Percentiles rank a stretch among this genome's conserved stretches.
Conservation (phyloP, 2,888 invertebrate species). For the Coecobrya sp. region DNA sequence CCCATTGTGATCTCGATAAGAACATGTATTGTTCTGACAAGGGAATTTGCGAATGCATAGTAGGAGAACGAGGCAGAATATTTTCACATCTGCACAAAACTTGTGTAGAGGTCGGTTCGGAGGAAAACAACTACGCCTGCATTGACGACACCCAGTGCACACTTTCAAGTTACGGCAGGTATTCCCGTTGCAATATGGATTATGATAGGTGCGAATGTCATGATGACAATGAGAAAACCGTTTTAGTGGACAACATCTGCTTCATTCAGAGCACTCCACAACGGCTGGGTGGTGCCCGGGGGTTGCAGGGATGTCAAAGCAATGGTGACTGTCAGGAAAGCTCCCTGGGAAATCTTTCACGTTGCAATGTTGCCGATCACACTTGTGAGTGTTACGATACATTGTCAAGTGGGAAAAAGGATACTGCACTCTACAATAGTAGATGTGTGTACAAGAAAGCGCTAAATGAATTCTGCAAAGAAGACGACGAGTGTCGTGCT, state of each 20-base stretch:
- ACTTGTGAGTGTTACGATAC: constrained; percentile 79
- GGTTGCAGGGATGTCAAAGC: constrained; percentile 18
- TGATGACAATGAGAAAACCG: constrained; percentile 28
- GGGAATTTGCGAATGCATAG: constrained; percentile 66
- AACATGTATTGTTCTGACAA: constrained; percentile 68
- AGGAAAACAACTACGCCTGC: constrained; percentile 63
- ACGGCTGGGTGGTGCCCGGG: neutral
- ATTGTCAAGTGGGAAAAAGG: constrained; percentile 60
- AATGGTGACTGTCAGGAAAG: constrained; percentile 48
- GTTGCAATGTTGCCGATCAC: constrained; percentile 46
- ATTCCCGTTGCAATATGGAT: constrained; percentile 71
- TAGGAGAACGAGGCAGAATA: constrained; percentile 23
- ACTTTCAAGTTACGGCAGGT: constrained; percentile 62
- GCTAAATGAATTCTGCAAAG: constrained; percentile 68
- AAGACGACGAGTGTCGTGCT: constrained; percentile 67
- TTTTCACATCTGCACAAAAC: constrained; percentile 54
- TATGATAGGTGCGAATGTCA: constrained; percentile 60
- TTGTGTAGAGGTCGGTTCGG: constrained; percentile 65
- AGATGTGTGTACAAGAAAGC: constrained; percentile 58
- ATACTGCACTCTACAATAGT: constrained; percentile 51
- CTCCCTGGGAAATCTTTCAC: constrained; percentile 48
- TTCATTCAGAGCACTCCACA: constrained; percentile 22
- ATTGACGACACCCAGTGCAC: constrained; percentile 60
- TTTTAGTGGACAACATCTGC: constrained; percentile 58
- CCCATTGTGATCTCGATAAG: constrained; percentile 25